A percentile compares a stretch with the other conserved stretches of the same genome.
phyloP scores from a whole-genome alignment of 2,797 vertebrate genomes.

The Siniperca scherzeri region DNA sequence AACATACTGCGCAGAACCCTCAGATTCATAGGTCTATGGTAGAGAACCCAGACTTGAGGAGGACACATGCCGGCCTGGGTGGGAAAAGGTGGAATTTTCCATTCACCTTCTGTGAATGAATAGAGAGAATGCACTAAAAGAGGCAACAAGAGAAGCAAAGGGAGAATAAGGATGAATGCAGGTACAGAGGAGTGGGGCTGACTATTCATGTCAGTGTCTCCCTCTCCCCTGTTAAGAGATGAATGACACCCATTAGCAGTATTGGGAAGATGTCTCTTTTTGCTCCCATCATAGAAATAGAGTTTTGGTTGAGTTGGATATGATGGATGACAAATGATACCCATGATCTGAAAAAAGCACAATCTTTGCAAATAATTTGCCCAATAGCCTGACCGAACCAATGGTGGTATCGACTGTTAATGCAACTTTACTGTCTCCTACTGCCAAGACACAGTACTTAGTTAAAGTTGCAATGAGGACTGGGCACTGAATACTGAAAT shows the following conservation, averaged over 20 bases:
- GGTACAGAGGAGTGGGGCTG: conserved; percentile 39
- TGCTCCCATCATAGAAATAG: conserved; percentile 55
- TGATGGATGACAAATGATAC: conserved; percentile 61
- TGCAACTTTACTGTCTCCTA: conserved; percentile 1
- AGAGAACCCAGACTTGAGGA: not conserved
- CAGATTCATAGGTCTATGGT: not conserved
- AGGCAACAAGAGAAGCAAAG: conserved; percentile 20
- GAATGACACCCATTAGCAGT: conserved; percentile 68
- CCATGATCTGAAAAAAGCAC: conserved; percentile 10
- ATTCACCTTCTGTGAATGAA: conserved; percentile 14
- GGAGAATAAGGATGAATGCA: conserved; percentile 39
- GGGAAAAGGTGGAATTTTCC: not conserved
- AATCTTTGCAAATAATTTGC: conserved; percentile 45
- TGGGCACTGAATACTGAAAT: not conserved
- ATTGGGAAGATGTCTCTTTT: conserved; percentile 60
- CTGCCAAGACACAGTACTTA: conserved; percentile 4
- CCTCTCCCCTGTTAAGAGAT: conserved; percentile 60
- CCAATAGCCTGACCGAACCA: conserved; percentile 12
- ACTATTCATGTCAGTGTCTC: conserved; percentile 44
- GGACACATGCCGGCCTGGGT: not conserved
- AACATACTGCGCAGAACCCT: not conserved
- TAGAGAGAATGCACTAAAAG: conserved; percentile 18
- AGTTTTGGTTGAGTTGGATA: conserved; percentile 43
- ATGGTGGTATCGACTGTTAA: conserved; percentile 19
- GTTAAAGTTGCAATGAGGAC: conserved; percentile 23